Evolutionary conservation across 1,140 invertebrate genomes (phyloP), one percentile per base, ranked within the genome.

Genomic region (Drosophila miranda): DNA sequence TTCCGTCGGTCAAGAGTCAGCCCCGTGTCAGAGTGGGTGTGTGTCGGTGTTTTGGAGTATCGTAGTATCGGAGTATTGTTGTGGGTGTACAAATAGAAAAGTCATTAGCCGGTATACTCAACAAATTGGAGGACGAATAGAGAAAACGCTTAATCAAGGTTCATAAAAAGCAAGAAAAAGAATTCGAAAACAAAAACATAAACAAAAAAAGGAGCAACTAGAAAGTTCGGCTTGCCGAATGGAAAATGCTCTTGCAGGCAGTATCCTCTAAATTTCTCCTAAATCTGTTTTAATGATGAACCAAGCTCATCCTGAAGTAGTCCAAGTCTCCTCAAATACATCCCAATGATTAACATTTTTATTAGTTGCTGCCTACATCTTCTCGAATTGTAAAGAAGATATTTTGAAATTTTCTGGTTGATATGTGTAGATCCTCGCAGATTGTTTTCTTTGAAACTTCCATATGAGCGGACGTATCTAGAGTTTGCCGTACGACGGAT

Each of bases 21-120:
- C 26, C 50, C 51, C 41, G 46, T 57, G 30, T 70, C 38, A 38
- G 14, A 46, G 11, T 46, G 21, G 16, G 28, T 52, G 46, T 60
- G 21, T 57, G 49, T 55, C 43, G 43, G n/a, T 50, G 42, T 16
- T 16, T 16, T 16, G 16, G 16, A 16, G 16, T 76, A 46, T 50
- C 8, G 11, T 16, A 21, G 28, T 52, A 46, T 60, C 16, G 53
- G 49, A 51, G 52, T 46, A n/a, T 54, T 77, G 49, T 75, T 49
- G 70, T 50, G 56, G 42, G 57, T 67, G 63, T 76, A 72, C 66
- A 87, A 82, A 81, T 68, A 78, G 60, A 87, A 82, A 87, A 78
- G 81, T 77, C 62, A 86, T 84, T 84, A 84, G 81, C 60, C 73
- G 75, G 79, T 59, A 73, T 80, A 71, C 53, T 67, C 51, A 69